phyloP scores from a whole-genome alignment of 2,888 invertebrate species.

The Pammene fasciana region DNA sequence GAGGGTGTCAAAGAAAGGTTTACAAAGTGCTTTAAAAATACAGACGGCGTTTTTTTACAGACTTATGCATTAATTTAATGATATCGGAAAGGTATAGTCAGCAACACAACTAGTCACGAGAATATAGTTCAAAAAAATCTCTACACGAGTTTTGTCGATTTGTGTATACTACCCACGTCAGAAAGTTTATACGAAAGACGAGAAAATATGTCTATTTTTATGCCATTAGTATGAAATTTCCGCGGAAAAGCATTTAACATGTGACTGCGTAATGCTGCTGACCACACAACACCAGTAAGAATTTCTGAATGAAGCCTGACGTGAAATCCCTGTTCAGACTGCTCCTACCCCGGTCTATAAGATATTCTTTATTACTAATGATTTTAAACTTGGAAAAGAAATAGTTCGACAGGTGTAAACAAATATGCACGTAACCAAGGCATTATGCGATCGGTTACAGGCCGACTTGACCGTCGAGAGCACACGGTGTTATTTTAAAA shows the following conservation, averaged over 20 bases:
- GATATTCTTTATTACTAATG: conserved; percentile 68
- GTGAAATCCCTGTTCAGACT: conserved; percentile 68
- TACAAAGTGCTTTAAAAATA: conserved; percentile 20
- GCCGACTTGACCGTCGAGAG: conserved; percentile 71
- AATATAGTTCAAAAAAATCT: not conserved
- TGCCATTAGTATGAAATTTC: no score
- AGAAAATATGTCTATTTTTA: no score
- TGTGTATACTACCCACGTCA: not conserved
- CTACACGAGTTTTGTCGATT: conserved; percentile 1
- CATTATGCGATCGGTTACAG: conserved; percentile 74
- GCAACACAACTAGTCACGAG: not conserved
- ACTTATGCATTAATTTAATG: conserved; percentile 1
- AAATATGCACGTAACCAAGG: conserved; percentile 81
- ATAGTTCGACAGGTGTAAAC: conserved; percentile 67
- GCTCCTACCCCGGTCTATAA: conserved; percentile 75
- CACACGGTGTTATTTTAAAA: conserved; percentile 51
- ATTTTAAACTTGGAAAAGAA: conserved; percentile 66
- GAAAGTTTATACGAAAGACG: no score
- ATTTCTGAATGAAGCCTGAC: conserved; percentile 51
- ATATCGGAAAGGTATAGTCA: not conserved
- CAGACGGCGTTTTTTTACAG: conserved; percentile 10
- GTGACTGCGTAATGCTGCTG: not conserved
- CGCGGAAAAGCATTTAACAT: not conserved
- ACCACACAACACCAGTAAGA: not conserved
- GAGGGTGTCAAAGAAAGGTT: conserved; percentile 29